Conservation (phyloP, 2,888 invertebrate genomes). For the Pelosia muscerda region DNA sequence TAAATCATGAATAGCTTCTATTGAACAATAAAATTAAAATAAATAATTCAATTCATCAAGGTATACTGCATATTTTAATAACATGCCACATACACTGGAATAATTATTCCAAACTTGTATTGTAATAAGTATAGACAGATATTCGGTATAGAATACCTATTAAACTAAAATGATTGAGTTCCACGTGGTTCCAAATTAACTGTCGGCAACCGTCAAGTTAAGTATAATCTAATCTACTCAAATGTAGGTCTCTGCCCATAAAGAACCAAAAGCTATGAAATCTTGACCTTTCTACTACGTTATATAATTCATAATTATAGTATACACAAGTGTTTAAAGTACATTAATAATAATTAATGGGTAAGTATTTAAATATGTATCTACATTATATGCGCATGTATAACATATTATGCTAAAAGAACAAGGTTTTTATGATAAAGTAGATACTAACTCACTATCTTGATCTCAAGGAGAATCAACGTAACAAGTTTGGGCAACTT, state of each 20-base stretch:
- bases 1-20: no score
- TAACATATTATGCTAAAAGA: neutral
- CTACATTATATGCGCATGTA: neutral
- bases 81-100: no score
- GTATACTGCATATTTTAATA: no score
- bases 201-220: neutral
- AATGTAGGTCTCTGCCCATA: neutral
- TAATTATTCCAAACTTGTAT: no score
- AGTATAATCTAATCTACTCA: neutral
- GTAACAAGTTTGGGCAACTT: constrained; percentile 1
- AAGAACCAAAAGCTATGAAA: neutral
- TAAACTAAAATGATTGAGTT: neutral
- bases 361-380: neutral
- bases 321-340: neutral
- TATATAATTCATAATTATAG: neutral
- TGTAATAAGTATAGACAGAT: neutral
- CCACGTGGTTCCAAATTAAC: neutral
- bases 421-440: neutral
- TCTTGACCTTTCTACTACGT: neutral
- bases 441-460: constrained; percentile 2
- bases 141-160: neutral
- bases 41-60: no score
- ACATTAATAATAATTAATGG: neutral
- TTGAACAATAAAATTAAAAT: no score
- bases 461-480: constrained; percentile 9